phyloP scores from a whole-genome alignment of 2,797 vertebrate species.

The Gallinago stenura region DNA sequence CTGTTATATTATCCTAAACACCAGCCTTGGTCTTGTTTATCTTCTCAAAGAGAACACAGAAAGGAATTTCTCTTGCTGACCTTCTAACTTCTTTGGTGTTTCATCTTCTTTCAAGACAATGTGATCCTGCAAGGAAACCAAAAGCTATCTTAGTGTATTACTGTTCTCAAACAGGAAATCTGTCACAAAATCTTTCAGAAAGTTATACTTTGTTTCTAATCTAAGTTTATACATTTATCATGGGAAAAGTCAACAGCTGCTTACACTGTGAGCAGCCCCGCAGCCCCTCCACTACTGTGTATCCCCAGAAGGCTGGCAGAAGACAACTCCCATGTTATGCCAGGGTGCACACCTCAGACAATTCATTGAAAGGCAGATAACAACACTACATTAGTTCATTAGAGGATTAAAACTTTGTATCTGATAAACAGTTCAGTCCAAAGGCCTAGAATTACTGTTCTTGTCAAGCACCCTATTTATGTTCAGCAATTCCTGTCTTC shows the following conservation, averaged over 20 bases:
- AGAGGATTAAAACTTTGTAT: not conserved
- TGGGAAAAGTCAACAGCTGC: not conserved
- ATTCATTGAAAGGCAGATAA: not conserved
- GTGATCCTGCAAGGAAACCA: slow-evolving; percentile 76
- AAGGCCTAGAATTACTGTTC: not conserved
- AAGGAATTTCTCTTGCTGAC: slow-evolving; percentile 47
- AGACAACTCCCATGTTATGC: not conserved
- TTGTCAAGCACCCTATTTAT: not conserved
- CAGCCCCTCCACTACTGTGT: not conserved
- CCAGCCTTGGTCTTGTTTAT: not conserved
- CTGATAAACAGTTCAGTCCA: not conserved
- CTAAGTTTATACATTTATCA: not conserved
- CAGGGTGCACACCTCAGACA: not conserved
- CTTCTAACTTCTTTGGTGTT: slow-evolving; percentile 43
- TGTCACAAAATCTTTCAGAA: not conserved
- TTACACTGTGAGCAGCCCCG: not conserved
- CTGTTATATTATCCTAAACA: not conserved
- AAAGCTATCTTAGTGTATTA: not conserved
- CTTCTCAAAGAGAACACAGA: not conserved
- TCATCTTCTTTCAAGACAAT: slow-evolving; percentile 74
- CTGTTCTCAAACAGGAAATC: not conserved
- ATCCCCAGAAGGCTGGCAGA: not conserved
- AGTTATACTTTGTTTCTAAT: not conserved
- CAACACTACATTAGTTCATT: not conserved
- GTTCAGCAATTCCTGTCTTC: not conserved